phyloP scores from a whole-genome alignment of 2,888 invertebrate species.

The Pollenia griseotomentosa region DNA sequence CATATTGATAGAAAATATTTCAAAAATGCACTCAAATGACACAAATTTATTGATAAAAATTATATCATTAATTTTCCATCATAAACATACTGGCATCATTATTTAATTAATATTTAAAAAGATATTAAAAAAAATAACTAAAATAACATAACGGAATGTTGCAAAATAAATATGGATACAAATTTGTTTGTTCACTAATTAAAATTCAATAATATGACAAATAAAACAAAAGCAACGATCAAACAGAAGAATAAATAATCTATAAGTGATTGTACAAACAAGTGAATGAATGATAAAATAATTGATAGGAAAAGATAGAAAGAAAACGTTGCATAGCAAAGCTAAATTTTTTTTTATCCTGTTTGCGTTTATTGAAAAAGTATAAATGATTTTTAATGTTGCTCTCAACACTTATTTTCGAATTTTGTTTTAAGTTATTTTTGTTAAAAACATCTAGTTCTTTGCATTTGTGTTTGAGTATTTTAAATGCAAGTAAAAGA shows the following conservation, averaged over 20 bases:
- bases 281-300: constrained; percentile 12
- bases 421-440: no score
- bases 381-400: constrained; percentile 14
- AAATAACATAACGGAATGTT: not conserved
- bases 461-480: no score
- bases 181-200: constrained; percentile 50
- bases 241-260: constrained; percentile 11
- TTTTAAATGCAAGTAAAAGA: no score
- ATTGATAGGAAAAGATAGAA: not conserved
- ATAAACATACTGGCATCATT: constrained; percentile 43
- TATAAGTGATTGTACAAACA: constrained; percentile 11
- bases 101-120: constrained; percentile 47
- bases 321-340: not conserved
- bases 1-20: not conserved
- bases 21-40: not conserved
- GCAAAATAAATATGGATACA: constrained; percentile 20
- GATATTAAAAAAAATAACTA: constrained; percentile 10
- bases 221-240: not conserved
- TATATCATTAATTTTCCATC: constrained; percentile 39
- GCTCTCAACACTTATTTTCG: no score
- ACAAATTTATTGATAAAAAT: constrained; percentile 16
- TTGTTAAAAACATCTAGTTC: no score
- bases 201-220: constrained; percentile 48
- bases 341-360: not conserved
- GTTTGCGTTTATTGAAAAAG: not conserved